Evolutionary conservation across 2,888 invertebrate genomes (phyloP).

Genomic region (Agrypnus murinus): DNA sequence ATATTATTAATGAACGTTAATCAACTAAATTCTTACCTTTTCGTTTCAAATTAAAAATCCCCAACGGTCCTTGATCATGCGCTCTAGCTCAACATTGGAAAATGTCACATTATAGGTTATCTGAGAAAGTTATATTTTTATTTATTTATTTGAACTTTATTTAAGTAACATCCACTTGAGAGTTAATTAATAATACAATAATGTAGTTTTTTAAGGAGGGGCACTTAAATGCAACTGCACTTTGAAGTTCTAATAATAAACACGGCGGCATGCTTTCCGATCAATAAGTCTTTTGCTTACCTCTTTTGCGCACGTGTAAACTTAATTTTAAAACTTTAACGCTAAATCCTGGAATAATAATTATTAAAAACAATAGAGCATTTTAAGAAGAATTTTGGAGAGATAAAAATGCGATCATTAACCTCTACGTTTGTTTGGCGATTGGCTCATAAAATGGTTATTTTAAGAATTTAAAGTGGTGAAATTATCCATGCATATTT

Average conservation of each 20-base stretch:
- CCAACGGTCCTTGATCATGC: not conserved
- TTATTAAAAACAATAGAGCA: not conserved
- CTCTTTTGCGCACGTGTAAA: conserved; percentile 9
- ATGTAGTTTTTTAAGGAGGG: too few species aligned
- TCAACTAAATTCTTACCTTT: conserved; percentile 17
- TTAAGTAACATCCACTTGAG: not conserved
- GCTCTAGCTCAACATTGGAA: not conserved
- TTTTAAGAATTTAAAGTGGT: conserved; percentile 42
- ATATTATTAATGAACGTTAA: not conserved
- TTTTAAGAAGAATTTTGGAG: not conserved
- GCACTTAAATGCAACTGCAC: not conserved
- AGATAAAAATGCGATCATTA: conserved; percentile 43
- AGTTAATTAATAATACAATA: too few species aligned
- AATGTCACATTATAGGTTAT: conserved; percentile 9
- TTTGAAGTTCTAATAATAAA: not conserved
- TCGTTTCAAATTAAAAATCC: not conserved
- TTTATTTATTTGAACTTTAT: not conserved
- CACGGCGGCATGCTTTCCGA: not conserved
- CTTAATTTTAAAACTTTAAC: not conserved
- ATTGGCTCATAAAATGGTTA: conserved; percentile 31
- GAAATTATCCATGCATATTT: conserved; percentile 46
- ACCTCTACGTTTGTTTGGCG: conserved; percentile 28
- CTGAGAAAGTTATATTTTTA: too few species aligned
- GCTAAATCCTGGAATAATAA: too few species aligned
- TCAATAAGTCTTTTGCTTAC: not conserved